Conservation (phyloP, 2,888 invertebrate species). For the Diadegma fenestrale region DNA sequence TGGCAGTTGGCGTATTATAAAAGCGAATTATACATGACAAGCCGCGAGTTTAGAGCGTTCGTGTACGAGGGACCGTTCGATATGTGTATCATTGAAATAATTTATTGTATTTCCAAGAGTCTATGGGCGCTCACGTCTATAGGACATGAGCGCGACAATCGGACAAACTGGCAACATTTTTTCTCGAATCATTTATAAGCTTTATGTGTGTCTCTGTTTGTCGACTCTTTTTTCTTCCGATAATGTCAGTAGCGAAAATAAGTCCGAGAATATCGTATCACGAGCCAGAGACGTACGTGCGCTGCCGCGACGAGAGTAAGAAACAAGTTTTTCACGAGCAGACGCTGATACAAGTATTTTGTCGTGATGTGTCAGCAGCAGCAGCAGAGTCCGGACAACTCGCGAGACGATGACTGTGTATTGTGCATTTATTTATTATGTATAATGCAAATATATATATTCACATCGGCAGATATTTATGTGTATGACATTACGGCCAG, state of each 20-base stretch:
- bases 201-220: constrained; percentile 26
- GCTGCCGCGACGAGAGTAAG: not conserved
- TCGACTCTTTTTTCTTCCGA: constrained; percentile 12
- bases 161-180: constrained; percentile 50
- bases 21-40: not conserved
- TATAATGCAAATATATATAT: not conserved
- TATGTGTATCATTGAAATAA: constrained; percentile 58
- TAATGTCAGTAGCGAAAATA: constrained; percentile 7
- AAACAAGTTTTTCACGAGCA: constrained; percentile 37
- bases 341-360: constrained; percentile 38
- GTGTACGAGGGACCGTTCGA: constrained; percentile 46
- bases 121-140: constrained; percentile 20
- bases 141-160: constrained; percentile 22
- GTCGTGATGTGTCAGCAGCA: constrained; percentile 23
- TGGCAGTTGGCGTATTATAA: constrained; percentile 2
- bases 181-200: constrained; percentile 64
- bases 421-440: not conserved
- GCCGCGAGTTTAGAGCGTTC: not conserved
- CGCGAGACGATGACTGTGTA: constrained; percentile 6
- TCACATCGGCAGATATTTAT: not conserved
- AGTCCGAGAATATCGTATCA: not conserved
- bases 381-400: not conserved
- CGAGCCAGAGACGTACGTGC: not conserved
- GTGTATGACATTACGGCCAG: constrained; percentile 1
- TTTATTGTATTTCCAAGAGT: constrained; percentile 48